Conservation (phyloP, 2,888 invertebrate species). For the Scaptomyza caliginosa region DNA sequence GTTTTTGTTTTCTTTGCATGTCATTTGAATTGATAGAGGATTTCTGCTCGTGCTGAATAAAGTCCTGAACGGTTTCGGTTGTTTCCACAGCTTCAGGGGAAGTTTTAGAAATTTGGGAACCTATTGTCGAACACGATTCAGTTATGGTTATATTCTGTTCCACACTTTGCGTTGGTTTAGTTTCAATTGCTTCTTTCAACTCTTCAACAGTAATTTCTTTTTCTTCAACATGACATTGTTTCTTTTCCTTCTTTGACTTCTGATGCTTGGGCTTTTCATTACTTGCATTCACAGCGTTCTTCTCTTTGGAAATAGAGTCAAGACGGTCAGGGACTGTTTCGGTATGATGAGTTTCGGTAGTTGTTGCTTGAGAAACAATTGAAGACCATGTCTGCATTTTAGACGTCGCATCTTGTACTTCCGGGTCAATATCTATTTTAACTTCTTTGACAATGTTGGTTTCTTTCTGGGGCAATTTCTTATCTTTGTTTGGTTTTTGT, state of each 20-base stretch:
- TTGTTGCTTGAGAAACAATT: slow-evolving; percentile 52
- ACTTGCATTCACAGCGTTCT: not conserved
- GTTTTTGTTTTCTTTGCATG: slow-evolving; percentile 35
- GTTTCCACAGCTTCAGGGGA: slow-evolving; percentile 7
- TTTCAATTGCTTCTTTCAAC: slow-evolving; percentile 1
- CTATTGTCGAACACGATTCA: slow-evolving; percentile 50
- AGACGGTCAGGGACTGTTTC: slow-evolving; percentile 1
- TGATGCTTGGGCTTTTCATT: slow-evolving; percentile 35
- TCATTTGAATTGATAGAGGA: slow-evolving; percentile 27
- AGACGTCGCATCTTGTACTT: slow-evolving; percentile 1
- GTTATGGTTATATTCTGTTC: not conserved
- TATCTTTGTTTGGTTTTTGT: slow-evolving; percentile 40
- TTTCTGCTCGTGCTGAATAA: slow-evolving; percentile 11
- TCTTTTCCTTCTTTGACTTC: slow-evolving; percentile 45
- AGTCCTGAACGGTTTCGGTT: not conserved
- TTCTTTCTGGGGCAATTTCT: slow-evolving; percentile 15
- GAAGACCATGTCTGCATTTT: slow-evolving; percentile 54
- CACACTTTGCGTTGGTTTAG: not conserved
- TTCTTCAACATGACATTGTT: slow-evolving; percentile 11
- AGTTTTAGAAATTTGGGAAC: slow-evolving; percentile 29
- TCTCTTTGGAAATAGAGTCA: slow-evolving; percentile 10
- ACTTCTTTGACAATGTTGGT: slow-evolving; percentile 7
- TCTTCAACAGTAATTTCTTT: not conserved
- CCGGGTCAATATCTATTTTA: not conserved
- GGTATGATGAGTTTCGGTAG: slow-evolving; percentile 4